A percentile compares a stretch with the other conserved stretches of the same genome.
Conservation (phyloP, 2,888 invertebrate species). For the Microctonus brassicae region DNA sequence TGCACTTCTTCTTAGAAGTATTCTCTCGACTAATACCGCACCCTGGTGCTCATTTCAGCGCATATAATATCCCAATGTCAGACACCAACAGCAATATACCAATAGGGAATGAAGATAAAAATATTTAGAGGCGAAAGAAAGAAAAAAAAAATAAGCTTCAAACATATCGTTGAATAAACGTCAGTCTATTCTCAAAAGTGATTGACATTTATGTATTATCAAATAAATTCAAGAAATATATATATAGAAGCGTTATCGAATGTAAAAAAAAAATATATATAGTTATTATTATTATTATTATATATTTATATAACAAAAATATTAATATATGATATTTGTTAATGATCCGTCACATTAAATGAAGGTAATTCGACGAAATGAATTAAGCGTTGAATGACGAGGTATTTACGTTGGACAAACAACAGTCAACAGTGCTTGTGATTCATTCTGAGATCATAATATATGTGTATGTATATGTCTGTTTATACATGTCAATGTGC, state of each 20-base stretch:
- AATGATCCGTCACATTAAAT: not conserved
- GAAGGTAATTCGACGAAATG: not conserved
- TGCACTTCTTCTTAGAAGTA: constrained; percentile 16
- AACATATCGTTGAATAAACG: constrained; percentile 15
- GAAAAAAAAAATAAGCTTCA: constrained; percentile 22
- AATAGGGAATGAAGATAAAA: constrained; percentile 28
- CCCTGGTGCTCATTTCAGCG: constrained; percentile 47
- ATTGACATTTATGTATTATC: not conserved
- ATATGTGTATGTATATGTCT: too few species aligned
- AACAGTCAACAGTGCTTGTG: not conserved
- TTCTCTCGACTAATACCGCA: constrained; percentile 50
- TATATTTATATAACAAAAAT: not conserved
- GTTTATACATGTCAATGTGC: not conserved
- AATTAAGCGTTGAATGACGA: not conserved
- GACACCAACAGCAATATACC: constrained; percentile 39
- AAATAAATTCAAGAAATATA: not conserved
- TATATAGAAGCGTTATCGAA: not conserved
- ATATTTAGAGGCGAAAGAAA: constrained; percentile 28
- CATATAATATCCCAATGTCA: constrained; percentile 45
- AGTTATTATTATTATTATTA: not conserved
- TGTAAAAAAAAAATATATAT: not conserved
- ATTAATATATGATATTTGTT: too few species aligned
- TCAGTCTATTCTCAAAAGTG: constrained; percentile 39
- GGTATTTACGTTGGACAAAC: not conserved
- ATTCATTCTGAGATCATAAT: not conserved